Base-by-base conservation (phyloP, 2,888 invertebrate genomes). In the Micoletzkya japonica region DNA sequence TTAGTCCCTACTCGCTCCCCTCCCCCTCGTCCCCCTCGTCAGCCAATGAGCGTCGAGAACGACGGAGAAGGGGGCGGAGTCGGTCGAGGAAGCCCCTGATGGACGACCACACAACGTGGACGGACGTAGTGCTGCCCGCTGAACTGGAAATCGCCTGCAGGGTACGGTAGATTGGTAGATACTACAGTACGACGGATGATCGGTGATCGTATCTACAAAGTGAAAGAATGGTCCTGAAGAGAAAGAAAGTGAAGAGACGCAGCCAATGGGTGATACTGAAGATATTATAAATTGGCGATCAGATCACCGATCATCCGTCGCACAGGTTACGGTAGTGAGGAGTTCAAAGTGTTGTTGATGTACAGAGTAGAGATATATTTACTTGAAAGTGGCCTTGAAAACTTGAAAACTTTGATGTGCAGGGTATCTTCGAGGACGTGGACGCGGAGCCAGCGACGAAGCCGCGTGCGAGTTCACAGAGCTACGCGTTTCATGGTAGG, bases 61-160 rank as follows among this genome's bases (percentile, higher is more conserved):
- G n/a, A n/a, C n/a, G n/a, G 6, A 28, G 63, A 7, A 4, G 63
- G 20, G 63, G 63, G 4, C 32, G 63, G 10, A 34, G 49, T 30
- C 32, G 32, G 1, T 28, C 49, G 14, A n/a, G n/a, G n/a, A n/a
- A n/a, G n/a, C n/a, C n/a, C n/a, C n/a, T n/a, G n/a, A n/a, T n/a
- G n/a, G n/a, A n/a, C n/a, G 63, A 63, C 24, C 37, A 66, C 30
- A 36, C 66, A 3, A 56, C 66, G 4, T 66, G 66, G 66, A 66
- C 66, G 28, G 72, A 72, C 4, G 74, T 74, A 26, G 77, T 76
- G 34, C 59, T 79, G 26, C 79, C 79, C 1, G 70, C 75, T 0
- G 79, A 79, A 58, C 68, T 79, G 26, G 76, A 77, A 36, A 70
- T 79, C 6, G 74, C 77, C 64, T 77, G 77, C 66, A 71, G 70